Conservation (phyloP, 2,797 vertebrate genomes). For the Nasua narica region DNA sequence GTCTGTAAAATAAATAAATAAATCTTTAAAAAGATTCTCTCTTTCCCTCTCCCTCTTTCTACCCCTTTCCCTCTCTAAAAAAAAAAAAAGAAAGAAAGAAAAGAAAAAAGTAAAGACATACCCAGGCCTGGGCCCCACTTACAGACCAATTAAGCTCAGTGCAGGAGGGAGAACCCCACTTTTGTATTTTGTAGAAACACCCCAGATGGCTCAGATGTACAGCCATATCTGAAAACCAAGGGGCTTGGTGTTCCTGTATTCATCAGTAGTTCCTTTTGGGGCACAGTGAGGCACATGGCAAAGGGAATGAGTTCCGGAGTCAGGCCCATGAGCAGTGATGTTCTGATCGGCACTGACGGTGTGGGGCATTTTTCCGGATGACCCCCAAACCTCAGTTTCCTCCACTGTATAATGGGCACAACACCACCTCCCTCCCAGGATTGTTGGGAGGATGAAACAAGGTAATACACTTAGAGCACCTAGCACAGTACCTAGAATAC, state of each 20-base stretch:
- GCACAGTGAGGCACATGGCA: background rate
- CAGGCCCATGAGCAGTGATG: background rate
- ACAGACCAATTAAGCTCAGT: background rate
- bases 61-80: background rate
- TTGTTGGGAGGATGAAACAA: background rate
- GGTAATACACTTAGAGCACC: background rate
- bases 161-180: background rate
- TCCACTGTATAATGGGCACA: background rate
- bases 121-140: background rate
- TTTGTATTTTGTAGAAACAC: background rate
- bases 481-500: background rate
- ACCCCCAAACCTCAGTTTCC: conserved; percentile 3
- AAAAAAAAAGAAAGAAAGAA: too few relatives aligned
- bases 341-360: background rate
- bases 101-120: background rate
- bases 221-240: background rate
- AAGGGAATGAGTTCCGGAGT: background rate
- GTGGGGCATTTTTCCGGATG: background rate
- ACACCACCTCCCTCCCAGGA: background rate
- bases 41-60: background rate
- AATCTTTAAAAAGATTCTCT: background rate
- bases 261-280: background rate
- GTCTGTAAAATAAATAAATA: background rate
- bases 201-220: background rate
- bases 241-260: background rate